Percentiles rank a stretch among this genome's conserved stretches.
phyloP scores from a whole-genome alignment of 2,797 vertebrate genomes.

The Tauraco hartlaubi region DNA sequence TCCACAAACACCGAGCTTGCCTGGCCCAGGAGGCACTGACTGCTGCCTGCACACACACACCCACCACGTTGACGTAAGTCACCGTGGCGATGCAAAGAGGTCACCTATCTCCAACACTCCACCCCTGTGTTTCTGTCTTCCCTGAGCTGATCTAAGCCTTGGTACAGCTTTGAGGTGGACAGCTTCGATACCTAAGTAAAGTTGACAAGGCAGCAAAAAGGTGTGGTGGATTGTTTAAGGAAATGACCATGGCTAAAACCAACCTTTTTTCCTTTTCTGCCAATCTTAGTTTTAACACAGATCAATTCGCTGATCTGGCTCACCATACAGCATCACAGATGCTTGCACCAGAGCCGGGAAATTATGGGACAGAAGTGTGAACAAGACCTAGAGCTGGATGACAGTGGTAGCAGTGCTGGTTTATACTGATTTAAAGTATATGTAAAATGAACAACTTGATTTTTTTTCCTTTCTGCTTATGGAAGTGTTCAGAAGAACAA shows the following conservation, averaged over 20 bases:
- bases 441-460: neutral
- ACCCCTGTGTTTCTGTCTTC: neutral
- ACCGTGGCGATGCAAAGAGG: neutral
- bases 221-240: neutral
- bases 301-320: neutral
- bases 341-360: neutral
- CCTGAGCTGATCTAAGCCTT: neutral
- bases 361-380: neutral
- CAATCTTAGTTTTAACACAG: neutral
- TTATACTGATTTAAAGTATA: neutral
- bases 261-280: neutral
- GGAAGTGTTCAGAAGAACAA: neutral
- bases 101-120: neutral
- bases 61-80: rapidly evolving
- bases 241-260: neutral
- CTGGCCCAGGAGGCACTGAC: neutral
- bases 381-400: neutral
- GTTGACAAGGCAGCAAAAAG: neutral
- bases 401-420: neutral
- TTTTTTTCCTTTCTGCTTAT: neutral
- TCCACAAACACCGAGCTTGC: neutral
- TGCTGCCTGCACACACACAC: neutral
- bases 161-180: neutral
- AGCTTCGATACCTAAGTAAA: neutral
- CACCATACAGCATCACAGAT: neutral